A percentile compares a stretch with the other conserved stretches of the same genome.
phyloP scores from a whole-genome alignment of 2,888 invertebrate genomes.

The Dione vanillae region DNA sequence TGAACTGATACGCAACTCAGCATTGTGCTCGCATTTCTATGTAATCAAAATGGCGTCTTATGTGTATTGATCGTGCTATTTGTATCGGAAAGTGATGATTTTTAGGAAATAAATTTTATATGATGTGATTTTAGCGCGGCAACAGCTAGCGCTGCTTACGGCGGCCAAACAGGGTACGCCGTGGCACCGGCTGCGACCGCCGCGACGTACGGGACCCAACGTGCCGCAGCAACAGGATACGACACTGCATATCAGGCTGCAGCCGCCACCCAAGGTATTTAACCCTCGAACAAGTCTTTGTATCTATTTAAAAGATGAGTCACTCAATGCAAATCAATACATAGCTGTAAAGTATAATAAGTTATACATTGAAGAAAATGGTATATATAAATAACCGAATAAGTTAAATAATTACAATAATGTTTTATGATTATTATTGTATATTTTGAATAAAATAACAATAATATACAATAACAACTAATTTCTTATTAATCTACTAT shows the following conservation, averaged over 20 bases:
- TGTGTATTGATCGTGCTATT: slow-evolving; percentile 68
- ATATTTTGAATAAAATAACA: no score
- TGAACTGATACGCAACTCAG: slow-evolving; percentile 57
- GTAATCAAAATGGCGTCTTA: slow-evolving; percentile 81
- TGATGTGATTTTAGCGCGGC: slow-evolving; percentile 82
- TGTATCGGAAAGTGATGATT: slow-evolving; percentile 47
- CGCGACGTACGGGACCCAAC: slow-evolving; percentile 92
- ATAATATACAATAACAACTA: no score
- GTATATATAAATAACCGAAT: neutral
- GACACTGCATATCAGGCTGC: slow-evolving; percentile 93
- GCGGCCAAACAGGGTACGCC: slow-evolving; percentile 93
- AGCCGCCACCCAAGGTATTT: slow-evolving; percentile 89
- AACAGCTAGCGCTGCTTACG: slow-evolving; percentile 92
- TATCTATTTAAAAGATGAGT: neutral
- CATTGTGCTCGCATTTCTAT: slow-evolving; percentile 67
- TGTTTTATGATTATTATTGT: no score
- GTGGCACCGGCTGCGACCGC: slow-evolving; percentile 92
- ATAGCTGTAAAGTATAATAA: no score
- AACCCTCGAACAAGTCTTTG: neutral
- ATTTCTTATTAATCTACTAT: no score
- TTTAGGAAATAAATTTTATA: slow-evolving; percentile 47
- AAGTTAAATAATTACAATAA: neutral
- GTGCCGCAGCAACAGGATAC: slow-evolving; percentile 91
- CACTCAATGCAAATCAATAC: neutral
- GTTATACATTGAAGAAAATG: neutral